Conservation (phyloP, 2,797 vertebrate genomes). For the Tapirus indicus region DNA sequence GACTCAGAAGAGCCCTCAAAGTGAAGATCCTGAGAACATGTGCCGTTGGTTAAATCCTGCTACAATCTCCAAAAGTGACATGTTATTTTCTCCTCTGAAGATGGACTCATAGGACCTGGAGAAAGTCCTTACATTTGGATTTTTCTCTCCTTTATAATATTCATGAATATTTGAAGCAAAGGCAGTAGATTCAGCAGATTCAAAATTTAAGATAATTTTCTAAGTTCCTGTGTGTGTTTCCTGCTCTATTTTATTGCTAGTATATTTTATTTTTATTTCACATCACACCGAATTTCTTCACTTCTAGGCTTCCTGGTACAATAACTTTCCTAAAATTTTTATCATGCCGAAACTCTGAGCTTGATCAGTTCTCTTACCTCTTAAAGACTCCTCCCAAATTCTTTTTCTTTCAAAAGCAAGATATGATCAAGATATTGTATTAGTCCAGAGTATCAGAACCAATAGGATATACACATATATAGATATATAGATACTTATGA, state of each 20-base stretch:
- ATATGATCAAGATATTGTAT: neutral
- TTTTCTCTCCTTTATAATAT: neutral
- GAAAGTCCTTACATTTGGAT: neutral
- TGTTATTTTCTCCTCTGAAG: neutral
- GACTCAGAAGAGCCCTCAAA: neutral
- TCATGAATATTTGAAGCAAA: constrained; percentile 9
- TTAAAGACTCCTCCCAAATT: neutral
- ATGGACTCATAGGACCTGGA: neutral
- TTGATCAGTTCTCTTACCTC: neutral
- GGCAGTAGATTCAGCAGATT: neutral
- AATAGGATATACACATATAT: neutral
- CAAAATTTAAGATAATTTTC: neutral
- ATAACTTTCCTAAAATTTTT: neutral
- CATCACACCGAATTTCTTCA: neutral
- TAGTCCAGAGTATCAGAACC: neutral
- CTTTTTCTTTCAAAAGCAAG: neutral
- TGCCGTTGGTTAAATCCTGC: neutral
- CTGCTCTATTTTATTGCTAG: neutral
- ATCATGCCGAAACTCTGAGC: neutral
- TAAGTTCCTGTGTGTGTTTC: neutral
- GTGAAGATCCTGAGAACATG: neutral
- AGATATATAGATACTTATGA: neutral
- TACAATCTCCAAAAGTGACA: neutral
- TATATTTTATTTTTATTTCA: neutral
- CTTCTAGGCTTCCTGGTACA: neutral